Evolutionary conservation across 92 coral and sea anemone species (phyloP).

Genomic region (Actinernus sp.): DNA sequence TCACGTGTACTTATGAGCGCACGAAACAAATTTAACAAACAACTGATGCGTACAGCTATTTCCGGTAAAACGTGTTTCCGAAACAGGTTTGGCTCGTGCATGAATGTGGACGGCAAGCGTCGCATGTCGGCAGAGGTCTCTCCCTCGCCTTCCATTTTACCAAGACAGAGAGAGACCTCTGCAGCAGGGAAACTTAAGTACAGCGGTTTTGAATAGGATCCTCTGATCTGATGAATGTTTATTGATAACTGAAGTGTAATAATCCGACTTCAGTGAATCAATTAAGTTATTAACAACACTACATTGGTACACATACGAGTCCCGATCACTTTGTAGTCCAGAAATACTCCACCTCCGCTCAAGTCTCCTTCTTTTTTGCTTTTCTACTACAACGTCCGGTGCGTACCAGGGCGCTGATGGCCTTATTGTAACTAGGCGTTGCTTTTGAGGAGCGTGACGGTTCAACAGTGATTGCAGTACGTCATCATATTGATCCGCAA

Average conservation of each 20-base stretch:
- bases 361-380: constrained; percentile 27
- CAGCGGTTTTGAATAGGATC: constrained; percentile 15
- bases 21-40: too few relatives aligned
- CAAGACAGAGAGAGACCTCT: too few relatives aligned
- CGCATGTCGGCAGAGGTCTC: too few relatives aligned
- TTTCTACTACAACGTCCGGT: constrained; percentile 21
- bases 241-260: constrained; percentile 9
- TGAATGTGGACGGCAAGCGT: too few relatives aligned
- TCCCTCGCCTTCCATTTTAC: too few relatives aligned
- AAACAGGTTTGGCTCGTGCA: too few relatives aligned
- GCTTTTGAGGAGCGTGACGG: constrained; percentile 35
- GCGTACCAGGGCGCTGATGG: constrained; percentile 53
- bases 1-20: too few relatives aligned
- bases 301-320: constrained; percentile 3
- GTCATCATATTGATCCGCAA: too few relatives aligned
- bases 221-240: constrained; percentile 3
- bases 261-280: constrained; percentile 3
- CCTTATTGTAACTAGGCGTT: constrained; percentile 22
- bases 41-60: too few relatives aligned
- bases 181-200: too few relatives aligned
- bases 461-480: constrained; percentile 34
- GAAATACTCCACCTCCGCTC: constrained; percentile 34
- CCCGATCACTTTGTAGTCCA: constrained; percentile 23
- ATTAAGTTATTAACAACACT: constrained; percentile 24
- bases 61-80: too few relatives aligned